Evolutionary conservation across 2,888 invertebrate genomes (phyloP).

Genomic region (Harpalus rufipes): DNA sequence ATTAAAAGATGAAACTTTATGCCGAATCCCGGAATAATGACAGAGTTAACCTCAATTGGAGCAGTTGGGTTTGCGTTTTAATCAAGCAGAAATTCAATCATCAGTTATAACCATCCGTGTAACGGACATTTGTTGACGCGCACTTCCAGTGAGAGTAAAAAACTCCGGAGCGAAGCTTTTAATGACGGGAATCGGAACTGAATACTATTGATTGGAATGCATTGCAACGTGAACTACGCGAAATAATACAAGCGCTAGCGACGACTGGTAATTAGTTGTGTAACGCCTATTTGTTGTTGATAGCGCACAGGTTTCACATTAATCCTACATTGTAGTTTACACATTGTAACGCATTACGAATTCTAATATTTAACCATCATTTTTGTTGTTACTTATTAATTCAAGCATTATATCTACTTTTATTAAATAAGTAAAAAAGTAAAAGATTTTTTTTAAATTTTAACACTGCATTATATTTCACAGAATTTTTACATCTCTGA

Average conservation of each 20-base stretch:
- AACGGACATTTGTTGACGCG: constrained; percentile 34
- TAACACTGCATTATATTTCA: no score
- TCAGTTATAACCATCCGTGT: constrained; percentile 26
- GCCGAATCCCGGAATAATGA: constrained; percentile 6
- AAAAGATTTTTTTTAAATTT: no score
- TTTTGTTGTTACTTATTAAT: not conserved
- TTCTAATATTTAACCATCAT: not conserved
- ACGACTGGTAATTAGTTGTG: constrained; percentile 15
- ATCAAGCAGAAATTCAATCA: constrained; percentile 46
- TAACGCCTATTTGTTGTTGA: constrained; percentile 10
- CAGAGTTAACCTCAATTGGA: constrained; percentile 8
- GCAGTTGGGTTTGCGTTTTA: constrained; percentile 22
- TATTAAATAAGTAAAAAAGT: no score
- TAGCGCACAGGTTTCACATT: constrained; percentile 8
- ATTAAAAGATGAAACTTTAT: constrained; percentile 35
- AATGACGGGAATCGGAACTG: constrained; percentile 27
- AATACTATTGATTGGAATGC: constrained; percentile 4
- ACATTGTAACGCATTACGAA: not conserved
- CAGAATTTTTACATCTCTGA: no score
- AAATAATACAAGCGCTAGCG: constrained; percentile 6
- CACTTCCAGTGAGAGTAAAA: constrained; percentile 8
- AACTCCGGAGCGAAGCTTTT: constrained; percentile 19
- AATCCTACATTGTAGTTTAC: not conserved
- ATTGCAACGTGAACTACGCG: not conserved
- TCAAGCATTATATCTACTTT: not conserved